Conservation (phyloP, 2,113 vertebrate species). For the Barbus barbus region DNA sequence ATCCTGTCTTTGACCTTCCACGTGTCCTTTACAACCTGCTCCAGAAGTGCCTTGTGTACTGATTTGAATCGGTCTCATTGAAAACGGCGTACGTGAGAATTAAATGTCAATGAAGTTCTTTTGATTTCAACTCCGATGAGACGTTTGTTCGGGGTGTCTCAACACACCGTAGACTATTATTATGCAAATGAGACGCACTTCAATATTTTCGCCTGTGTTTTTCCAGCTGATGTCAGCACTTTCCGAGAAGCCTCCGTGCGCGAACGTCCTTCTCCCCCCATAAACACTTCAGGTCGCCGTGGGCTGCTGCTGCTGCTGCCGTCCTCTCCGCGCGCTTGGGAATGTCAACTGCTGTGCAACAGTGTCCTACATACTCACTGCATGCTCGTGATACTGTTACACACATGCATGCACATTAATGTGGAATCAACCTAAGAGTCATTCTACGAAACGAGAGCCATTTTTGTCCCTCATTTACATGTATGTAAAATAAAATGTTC, state of each 20-base stretch:
- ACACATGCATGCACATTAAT: slow-evolving; percentile 1
- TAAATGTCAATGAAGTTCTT: slow-evolving; percentile 64
- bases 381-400: not conserved
- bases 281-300: slow-evolving; percentile 46
- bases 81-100: slow-evolving; percentile 54
- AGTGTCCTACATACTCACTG: slow-evolving; percentile 38
- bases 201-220: slow-evolving; percentile 66
- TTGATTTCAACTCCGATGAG: slow-evolving; percentile 62
- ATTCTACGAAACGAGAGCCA: not conserved
- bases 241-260: slow-evolving; percentile 37
- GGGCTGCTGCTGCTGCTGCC: slow-evolving; percentile 36
- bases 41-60: slow-evolving; percentile 44
- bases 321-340: slow-evolving; percentile 33
- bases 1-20: slow-evolving; percentile 64
- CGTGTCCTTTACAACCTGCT: slow-evolving; percentile 56
- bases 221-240: slow-evolving; percentile 72
- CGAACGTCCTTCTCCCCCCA: slow-evolving; percentile 30
- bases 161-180: slow-evolving; percentile 76
- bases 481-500: not conserved
- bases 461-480: not conserved
- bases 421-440: slow-evolving; percentile 10
- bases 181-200: slow-evolving; percentile 79
- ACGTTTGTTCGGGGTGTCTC: slow-evolving; percentile 59
- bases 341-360: slow-evolving; percentile 49
- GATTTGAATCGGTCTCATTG: slow-evolving; percentile 48